phyloP scores from a whole-genome alignment of 2,888 invertebrate genomes.

The Stenolophus ochropezus region DNA sequence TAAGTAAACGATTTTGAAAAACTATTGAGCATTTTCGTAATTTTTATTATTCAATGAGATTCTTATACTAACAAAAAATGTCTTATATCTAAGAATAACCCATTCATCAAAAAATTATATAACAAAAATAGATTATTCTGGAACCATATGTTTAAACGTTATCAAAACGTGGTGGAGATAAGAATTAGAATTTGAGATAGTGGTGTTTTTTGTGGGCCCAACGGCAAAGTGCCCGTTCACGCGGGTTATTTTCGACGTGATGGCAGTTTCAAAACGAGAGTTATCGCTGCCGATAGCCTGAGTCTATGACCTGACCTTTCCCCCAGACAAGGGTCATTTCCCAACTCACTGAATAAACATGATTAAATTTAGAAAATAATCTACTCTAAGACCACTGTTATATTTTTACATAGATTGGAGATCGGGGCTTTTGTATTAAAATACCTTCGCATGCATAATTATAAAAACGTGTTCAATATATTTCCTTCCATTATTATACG shows the following conservation, averaged over 20 bases:
- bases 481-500: too few relatives aligned
- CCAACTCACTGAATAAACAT: slow-evolving; percentile 40
- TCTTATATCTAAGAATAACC: background rate
- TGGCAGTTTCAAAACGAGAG: slow-evolving; percentile 19
- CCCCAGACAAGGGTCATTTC: slow-evolving; percentile 22
- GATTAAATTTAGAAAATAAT: slow-evolving; percentile 45
- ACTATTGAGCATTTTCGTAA: too few relatives aligned
- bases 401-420: background rate
- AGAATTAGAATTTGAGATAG: slow-evolving; percentile 2
- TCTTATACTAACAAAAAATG: background rate
- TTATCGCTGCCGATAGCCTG: slow-evolving; percentile 28
- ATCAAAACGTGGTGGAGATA: background rate
- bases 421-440: background rate
- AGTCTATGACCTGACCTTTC: slow-evolving; percentile 28
- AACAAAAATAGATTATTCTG: background rate
- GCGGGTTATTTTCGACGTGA: slow-evolving; percentile 12
- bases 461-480: too few relatives aligned
- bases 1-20: too few relatives aligned
- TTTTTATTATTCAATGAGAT: too few relatives aligned
- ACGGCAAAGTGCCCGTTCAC: slow-evolving; percentile 14
- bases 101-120: background rate
- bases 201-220: slow-evolving; percentile 17
- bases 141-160: background rate
- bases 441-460: background rate
- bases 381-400: slow-evolving; percentile 1